Conservation (phyloP, 2,888 invertebrate species). For the Nomada hirtipes region DNA sequence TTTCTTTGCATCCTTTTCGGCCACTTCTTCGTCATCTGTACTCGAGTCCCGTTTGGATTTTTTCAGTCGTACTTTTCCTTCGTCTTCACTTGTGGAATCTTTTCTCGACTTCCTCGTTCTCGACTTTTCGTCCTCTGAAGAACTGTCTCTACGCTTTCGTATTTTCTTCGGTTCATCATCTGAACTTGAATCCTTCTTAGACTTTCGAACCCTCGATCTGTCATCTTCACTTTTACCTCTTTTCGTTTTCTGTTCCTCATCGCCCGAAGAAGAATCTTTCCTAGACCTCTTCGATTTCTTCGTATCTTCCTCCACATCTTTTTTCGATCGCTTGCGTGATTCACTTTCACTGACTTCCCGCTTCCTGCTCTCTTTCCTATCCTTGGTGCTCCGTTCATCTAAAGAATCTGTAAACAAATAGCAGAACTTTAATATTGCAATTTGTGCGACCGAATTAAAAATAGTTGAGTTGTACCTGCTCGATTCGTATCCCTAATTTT, state of each 20-base stretch:
- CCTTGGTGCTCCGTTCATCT: conserved; percentile 83
- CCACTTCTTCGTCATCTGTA: conserved; percentile 88
- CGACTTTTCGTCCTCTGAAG: conserved; percentile 86
- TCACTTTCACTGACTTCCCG: conserved; percentile 84
- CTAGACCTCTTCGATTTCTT: conserved; percentile 78
- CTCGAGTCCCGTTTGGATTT: conserved; percentile 79
- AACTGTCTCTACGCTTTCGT: conserved; percentile 87
- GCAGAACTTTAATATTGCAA: background rate
- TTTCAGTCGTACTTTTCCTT: conserved; percentile 76
- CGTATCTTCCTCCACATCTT: conserved; percentile 84
- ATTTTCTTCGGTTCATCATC: conserved; percentile 87
- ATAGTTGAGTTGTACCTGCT: conserved; percentile 68
- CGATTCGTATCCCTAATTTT: conserved; percentile 77
- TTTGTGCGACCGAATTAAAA: background rate
- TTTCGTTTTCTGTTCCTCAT: conserved; percentile 80
- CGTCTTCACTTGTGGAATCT: conserved; percentile 81
- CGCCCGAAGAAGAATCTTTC: conserved; percentile 80
- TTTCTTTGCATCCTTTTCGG: conserved; percentile 88
- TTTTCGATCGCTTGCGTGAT: conserved; percentile 82
- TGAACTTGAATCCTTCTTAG: conserved; percentile 86
- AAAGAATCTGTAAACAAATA: conserved; percentile 72
- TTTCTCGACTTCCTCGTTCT: conserved; percentile 85
- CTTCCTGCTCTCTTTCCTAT: conserved; percentile 81
- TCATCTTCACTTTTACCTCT: conserved; percentile 83
- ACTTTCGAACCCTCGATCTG: conserved; percentile 78